Evolutionary conservation across 2,888 invertebrate genomes (phyloP).

Genomic region (Chydorus sphaericus): DNA sequence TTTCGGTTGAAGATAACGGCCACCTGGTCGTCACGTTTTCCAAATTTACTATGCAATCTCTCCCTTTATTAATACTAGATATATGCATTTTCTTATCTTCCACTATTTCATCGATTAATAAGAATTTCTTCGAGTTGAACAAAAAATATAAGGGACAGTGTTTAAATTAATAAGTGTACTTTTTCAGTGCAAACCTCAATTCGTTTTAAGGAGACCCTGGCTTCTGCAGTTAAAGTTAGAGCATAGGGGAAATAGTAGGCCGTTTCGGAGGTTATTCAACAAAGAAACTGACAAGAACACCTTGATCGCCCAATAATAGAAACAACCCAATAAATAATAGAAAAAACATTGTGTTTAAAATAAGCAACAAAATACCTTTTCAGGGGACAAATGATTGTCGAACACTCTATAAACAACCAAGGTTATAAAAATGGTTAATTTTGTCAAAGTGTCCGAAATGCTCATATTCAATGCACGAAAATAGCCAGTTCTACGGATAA

Average conservation of each 20-base stretch:
- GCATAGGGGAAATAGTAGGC: conserved; percentile 77
- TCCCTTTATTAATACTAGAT: not conserved
- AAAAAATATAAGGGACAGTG: too few species aligned
- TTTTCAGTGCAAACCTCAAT: too few species aligned
- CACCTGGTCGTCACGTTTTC: conserved; percentile 9
- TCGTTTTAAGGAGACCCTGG: conserved; percentile 51
- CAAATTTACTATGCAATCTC: not conserved
- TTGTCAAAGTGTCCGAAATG: conserved; percentile 55
- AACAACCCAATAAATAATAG: too few species aligned
- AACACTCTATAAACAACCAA: conserved; percentile 56
- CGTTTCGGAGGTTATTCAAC: conserved; percentile 55
- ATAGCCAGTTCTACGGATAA: conserved; percentile 23
- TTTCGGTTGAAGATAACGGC: not conserved
- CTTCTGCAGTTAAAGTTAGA: conserved; percentile 65
- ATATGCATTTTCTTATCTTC: not conserved
- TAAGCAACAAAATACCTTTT: conserved; percentile 46
- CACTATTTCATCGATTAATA: not conserved
- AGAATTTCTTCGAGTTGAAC: too few species aligned
- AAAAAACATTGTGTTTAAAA: too few species aligned
- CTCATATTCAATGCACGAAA: conserved; percentile 29
- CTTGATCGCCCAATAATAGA: too few species aligned
- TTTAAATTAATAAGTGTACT: too few species aligned
- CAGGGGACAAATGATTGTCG: conserved; percentile 49
- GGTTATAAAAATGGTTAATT: conserved; percentile 66
- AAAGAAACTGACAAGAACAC: conserved; percentile 77